Percentiles rank a stretch among this genome's conserved stretches.
Evolutionary conservation across 2,797 vertebrate species (phyloP).

Genomic region (Ceryle rudis): DNA sequence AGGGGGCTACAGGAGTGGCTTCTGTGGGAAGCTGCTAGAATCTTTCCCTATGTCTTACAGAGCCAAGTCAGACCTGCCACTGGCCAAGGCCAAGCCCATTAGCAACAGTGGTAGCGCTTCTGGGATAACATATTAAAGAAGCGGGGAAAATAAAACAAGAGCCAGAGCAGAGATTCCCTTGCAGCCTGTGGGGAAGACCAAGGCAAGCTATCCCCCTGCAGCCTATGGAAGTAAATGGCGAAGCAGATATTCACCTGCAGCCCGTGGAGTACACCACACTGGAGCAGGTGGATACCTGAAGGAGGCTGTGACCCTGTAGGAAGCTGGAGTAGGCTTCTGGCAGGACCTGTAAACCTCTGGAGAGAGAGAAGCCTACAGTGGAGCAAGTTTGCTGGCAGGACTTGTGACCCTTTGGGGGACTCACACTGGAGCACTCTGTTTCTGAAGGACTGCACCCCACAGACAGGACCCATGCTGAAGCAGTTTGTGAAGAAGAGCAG

Average conservation of each 20-base stretch:
- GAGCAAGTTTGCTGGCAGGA: background rate
- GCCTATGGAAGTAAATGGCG: background rate
- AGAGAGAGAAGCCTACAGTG: background rate
- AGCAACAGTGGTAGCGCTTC: accelerated
- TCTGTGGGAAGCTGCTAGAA: background rate
- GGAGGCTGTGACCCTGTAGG: background rate
- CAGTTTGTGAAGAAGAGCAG: background rate
- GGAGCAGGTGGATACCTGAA: background rate
- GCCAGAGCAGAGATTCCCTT: background rate
- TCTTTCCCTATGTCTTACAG: background rate
- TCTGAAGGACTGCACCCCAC: background rate
- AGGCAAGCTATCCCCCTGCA: background rate
- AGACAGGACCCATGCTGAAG: background rate
- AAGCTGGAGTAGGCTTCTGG: background rate
- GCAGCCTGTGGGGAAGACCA: background rate
- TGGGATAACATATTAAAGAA: background rate
- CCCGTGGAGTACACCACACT: background rate
- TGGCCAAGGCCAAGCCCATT: background rate
- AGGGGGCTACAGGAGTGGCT: background rate
- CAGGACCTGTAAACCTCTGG: background rate
- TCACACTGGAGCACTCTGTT: background rate
- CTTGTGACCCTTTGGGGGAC: background rate
- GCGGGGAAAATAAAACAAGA: background rate
- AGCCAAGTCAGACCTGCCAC: accelerated
- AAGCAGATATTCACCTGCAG: background rate